Conservation (phyloP, 2,888 invertebrate species). For the Lobophora halterata region DNA sequence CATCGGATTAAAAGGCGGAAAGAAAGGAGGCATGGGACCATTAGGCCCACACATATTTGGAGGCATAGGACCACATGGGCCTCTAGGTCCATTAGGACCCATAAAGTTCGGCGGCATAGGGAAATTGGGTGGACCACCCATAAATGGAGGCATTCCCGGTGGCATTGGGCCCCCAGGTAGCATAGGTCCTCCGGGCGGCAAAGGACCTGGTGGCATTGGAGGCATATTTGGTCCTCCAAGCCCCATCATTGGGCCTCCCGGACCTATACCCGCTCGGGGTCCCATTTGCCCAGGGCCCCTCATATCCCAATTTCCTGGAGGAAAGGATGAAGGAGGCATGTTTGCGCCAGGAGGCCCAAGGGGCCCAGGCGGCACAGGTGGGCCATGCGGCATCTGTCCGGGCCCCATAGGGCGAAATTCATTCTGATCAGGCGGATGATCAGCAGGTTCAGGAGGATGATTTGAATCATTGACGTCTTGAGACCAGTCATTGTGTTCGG, state of each 20-base stretch:
- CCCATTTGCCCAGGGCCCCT: conserved; percentile 33
- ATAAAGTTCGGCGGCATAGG: conserved; percentile 67
- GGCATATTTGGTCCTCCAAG: conserved; percentile 47
- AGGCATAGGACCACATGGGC: conserved; percentile 48
- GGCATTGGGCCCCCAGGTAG: conserved; percentile 14
- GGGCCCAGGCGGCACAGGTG: too few species aligned
- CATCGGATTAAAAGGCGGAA: conserved; percentile 43
- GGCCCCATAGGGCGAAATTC: conserved; percentile 29
- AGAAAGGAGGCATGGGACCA: conserved; percentile 54
- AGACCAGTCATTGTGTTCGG: conserved; percentile 51
- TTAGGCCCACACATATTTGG: conserved; percentile 54
- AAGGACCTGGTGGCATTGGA: conserved; percentile 26
- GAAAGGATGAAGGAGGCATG: conserved; percentile 41
- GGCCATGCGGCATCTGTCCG: conserved; percentile 26
- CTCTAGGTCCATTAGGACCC: conserved; percentile 63
- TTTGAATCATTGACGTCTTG: conserved; percentile 48
- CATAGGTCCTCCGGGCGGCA: conserved; percentile 17
- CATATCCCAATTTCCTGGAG: conserved; percentile 35
- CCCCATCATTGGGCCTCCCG: conserved; percentile 36
- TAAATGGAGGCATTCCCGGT: conserved; percentile 32
- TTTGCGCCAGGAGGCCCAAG: conserved; percentile 25
- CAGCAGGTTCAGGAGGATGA: conserved; percentile 42
- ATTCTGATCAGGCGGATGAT: conserved; percentile 33
- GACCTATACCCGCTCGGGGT: conserved; percentile 32
- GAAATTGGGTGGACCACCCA: conserved; percentile 65